Conservation (phyloP, 2,797 vertebrate genomes). For the Leptodactylus fallax region DNA sequence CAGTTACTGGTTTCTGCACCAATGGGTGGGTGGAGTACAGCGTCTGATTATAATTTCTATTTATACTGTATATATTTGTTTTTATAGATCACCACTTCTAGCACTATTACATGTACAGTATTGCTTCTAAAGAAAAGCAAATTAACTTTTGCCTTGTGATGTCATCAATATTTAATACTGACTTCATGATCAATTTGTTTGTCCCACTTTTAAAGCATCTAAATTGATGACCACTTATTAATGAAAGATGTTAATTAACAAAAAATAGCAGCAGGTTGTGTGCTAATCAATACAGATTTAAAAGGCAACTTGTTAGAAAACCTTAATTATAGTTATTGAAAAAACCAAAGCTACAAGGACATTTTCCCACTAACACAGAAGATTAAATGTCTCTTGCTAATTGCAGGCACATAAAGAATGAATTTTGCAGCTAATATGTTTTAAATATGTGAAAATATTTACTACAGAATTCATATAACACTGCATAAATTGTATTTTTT, state of each 20-base stretch:
- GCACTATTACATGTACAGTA: background rate
- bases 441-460: background rate
- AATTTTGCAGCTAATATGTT: background rate
- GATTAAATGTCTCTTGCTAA: constrained; percentile 8
- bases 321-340: constrained; percentile 52
- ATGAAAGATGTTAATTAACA: constrained; percentile 53
- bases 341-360: constrained; percentile 9
- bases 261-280: constrained; percentile 29
- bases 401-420: background rate
- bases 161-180: constrained; percentile 39
- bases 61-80: too few relatives aligned
- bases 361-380: background rate
- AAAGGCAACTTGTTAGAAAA: constrained; percentile 41
- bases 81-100: background rate
- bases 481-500: background rate
- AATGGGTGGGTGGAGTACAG: too few relatives aligned
- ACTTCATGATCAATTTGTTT: constrained; percentile 38
- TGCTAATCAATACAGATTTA: constrained; percentile 53
- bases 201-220: constrained; percentile 30
- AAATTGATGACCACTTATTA: constrained; percentile 41
- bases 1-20: too few relatives aligned
- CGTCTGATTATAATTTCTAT: too few relatives aligned
- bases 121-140: background rate
- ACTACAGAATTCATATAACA: background rate
- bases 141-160: constrained; percentile 1